Evolutionary conservation across 2,113 vertebrate species (phyloP).

Genomic region (Aphelocoma coerulescens): DNA sequence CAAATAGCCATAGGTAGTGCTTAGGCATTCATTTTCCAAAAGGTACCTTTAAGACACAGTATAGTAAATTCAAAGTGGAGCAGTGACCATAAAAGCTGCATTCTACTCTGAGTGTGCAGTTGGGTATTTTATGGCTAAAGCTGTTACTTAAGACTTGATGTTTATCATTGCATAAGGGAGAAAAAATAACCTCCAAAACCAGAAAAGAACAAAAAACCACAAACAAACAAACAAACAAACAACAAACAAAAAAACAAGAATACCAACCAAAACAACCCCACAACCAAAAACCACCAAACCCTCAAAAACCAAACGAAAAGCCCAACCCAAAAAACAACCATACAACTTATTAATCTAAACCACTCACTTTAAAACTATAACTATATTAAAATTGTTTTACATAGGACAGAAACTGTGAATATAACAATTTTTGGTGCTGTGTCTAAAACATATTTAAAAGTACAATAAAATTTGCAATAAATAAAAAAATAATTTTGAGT

Average conservation of each 20-base stretch:
- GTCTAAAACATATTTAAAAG: neutral
- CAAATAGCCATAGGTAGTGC: neutral
- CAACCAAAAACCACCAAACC: neutral
- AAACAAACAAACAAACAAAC: neutral
- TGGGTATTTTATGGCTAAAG: neutral
- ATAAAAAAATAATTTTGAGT: neutral
- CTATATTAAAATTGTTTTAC: neutral
- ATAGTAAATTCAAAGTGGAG: neutral
- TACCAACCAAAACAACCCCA: neutral
- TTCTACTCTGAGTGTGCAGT: neutral
- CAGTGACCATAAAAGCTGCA: neutral
- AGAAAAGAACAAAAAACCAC: neutral
- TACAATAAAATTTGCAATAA: neutral
- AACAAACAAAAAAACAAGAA: neutral
- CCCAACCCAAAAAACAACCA: neutral
- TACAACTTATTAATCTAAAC: neutral
- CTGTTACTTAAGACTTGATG: neutral
- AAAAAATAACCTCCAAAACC: neutral
- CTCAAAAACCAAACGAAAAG: neutral
- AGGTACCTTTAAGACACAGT: neutral
- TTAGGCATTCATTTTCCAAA: neutral
- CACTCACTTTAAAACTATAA: neutral
- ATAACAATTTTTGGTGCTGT: neutral
- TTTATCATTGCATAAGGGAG: neutral
- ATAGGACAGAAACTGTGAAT: neutral